These are phyloP conservation scores for Heliconius melpomene DNA, from an alignment of 1,140 invertebrate genomes.

Conservation along the genomic window DNA sequence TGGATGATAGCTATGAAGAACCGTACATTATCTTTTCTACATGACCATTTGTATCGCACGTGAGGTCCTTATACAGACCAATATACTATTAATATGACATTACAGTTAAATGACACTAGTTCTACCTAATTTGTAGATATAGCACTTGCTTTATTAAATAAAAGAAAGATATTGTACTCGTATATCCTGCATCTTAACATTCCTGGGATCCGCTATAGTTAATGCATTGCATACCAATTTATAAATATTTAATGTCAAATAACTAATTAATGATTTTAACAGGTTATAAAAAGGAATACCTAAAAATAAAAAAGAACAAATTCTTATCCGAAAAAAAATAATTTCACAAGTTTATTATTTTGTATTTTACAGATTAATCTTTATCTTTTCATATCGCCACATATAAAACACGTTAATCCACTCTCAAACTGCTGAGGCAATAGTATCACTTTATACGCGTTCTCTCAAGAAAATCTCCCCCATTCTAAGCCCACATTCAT, in stretches of 20 bases:
- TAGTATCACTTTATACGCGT: not conserved
- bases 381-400: not conserved
- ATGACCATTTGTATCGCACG: slow-evolving; percentile 12
- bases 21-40: not conserved
- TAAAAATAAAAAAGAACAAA: no score
- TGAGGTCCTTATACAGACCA: slow-evolving; percentile 20
- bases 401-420: not conserved
- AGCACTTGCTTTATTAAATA: slow-evolving; percentile 1
- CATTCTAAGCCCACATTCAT: not conserved
- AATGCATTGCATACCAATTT: not conserved
- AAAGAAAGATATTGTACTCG: not conserved
- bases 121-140: slow-evolving; percentile 13
- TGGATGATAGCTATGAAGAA: not conserved
- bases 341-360: no score
- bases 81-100: slow-evolving; percentile 13
- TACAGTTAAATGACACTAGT: slow-evolving; percentile 15
- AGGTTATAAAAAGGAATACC: no score
- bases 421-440: not conserved
- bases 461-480: not conserved
- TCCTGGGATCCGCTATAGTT: not conserved
- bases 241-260: no score
- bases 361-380: no score
- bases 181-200: not conserved
- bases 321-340: no score
- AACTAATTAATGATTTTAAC: no score